Evolutionary conservation across 2,888 invertebrate species (phyloP), one percentile per base, ranked within the genome.

Genomic region (Tetranychus truncatus): DNA sequence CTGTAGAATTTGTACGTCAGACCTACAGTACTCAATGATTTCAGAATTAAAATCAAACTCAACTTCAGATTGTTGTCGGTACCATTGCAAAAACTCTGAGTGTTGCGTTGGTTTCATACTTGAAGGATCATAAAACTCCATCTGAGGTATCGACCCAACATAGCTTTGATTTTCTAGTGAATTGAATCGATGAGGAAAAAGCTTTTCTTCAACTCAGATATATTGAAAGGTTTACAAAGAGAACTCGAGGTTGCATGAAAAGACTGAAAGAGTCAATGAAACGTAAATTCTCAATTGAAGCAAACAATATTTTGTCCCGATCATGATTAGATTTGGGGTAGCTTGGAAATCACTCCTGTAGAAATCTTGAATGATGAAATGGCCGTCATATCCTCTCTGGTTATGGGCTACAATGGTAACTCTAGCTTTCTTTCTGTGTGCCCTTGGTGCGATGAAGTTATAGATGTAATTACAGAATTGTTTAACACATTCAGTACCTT

Each of bases 391-490:
- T 1, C 76, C 76, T 45, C 66, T 76, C 18, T 55, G 67, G n/a
- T 76, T 76, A 21, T 76, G 76, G 1, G 76, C 76, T n/a, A 74
- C 46, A 20, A 45, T 46, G 2, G 46, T 21, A 1, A 21, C 21
- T 21, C 21, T 21, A 1, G 21, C 21, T 21, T 21, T 21, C 21
- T 21, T 21, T 21, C 1, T 21, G 21, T 21, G 21, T n/a, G 71
- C 72, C 3, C n/a, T 71, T 2, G 34, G 8, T 0, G 74, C 71
- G 9, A 85, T 66, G 83, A 86, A 72, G 84, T 85, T 74, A 86
- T 89, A 74, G 85, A 85, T 78, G 71, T 76, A 74, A 71, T 74
- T 44, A 65, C 76, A 7, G 65, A 76, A 76, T 0, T 66, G 5
- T 66, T 74, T 44, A 0, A 76, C 71, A 74, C 76, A 76, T 18